Evolutionary conservation across 1,140 invertebrate species (phyloP).

Genomic region (Drosophila trapezifrons): DNA sequence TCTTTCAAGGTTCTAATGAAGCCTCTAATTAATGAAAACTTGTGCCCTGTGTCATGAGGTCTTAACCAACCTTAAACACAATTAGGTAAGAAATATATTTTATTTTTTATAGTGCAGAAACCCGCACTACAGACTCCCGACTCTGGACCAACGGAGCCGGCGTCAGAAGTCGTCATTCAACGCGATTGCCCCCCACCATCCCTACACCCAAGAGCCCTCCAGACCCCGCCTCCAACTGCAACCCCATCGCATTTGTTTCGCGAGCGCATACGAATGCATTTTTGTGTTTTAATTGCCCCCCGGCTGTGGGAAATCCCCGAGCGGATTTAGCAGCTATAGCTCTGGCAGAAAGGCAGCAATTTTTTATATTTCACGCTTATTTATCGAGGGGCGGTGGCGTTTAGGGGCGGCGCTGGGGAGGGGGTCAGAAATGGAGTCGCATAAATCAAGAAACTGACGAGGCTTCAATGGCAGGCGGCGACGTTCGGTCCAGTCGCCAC

Average conservation of each 20-base stretch:
- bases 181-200: conserved; percentile 15
- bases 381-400: conserved; percentile 31
- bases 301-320: conserved; percentile 22
- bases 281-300: conserved; percentile 54
- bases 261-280: conserved; percentile 55
- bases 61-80: too few species aligned
- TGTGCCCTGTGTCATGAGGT: too few species aligned
- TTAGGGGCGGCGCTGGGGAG: not conserved
- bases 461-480: conserved; percentile 67
- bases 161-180: conserved; percentile 49
- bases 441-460: conserved; percentile 74
- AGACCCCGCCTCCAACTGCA: conserved; percentile 4
- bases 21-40: too few species aligned
- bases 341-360: not conserved
- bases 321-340: conserved; percentile 30
- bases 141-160: conserved; percentile 14
- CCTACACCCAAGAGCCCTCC: not conserved
- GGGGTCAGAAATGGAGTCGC: conserved; percentile 24
- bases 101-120: not conserved
- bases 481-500: conserved; percentile 44
- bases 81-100: too few species aligned
- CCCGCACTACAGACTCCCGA: conserved; percentile 7
- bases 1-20: too few species aligned
- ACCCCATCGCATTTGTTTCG: conserved; percentile 62
- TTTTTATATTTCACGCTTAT: conserved; percentile 43